phyloP scores from a whole-genome alignment of 2,888 invertebrate genomes.

The Drosophila recens region DNA sequence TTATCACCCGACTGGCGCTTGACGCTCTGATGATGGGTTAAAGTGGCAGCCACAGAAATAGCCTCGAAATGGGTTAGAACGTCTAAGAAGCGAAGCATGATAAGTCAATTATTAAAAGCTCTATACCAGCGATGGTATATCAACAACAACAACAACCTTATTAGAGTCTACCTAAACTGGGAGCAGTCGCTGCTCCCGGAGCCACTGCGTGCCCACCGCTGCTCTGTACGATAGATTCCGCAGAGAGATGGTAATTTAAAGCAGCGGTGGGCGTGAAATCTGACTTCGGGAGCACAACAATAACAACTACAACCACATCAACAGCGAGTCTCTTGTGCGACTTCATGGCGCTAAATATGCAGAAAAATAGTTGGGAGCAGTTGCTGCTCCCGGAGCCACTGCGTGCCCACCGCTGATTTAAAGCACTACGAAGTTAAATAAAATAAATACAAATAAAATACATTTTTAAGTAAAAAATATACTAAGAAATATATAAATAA shows the following conservation, averaged over 20 bases:
- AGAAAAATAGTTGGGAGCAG: no score
- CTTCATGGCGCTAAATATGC: no score
- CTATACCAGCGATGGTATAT: no score
- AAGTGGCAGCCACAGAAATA: constrained; percentile 9
- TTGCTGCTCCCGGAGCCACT: no score
- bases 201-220: no score
- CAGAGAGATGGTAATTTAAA: not conserved
- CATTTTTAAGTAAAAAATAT: not conserved
- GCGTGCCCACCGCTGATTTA: not conserved
- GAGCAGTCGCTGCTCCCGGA: no score
- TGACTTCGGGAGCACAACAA: no score
- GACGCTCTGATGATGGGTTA: constrained; percentile 6
- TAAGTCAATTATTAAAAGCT: no score
- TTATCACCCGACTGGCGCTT: constrained; percentile 12
- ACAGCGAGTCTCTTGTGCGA: no score
- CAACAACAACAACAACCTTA: not conserved
- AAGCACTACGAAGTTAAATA: not conserved
- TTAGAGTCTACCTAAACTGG: no score
- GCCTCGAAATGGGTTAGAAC: constrained; percentile 8
- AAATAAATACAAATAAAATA: not conserved
- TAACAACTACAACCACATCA: no score
- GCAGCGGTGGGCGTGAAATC: no score
- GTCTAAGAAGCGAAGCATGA: not conserved
- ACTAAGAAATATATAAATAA: not conserved
- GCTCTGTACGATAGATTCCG: not conserved